A percentile compares a stretch with the other conserved stretches of the same genome.
phyloP scores from a whole-genome alignment of 2,888 invertebrate genomes.

The Tiliacea citrago region DNA sequence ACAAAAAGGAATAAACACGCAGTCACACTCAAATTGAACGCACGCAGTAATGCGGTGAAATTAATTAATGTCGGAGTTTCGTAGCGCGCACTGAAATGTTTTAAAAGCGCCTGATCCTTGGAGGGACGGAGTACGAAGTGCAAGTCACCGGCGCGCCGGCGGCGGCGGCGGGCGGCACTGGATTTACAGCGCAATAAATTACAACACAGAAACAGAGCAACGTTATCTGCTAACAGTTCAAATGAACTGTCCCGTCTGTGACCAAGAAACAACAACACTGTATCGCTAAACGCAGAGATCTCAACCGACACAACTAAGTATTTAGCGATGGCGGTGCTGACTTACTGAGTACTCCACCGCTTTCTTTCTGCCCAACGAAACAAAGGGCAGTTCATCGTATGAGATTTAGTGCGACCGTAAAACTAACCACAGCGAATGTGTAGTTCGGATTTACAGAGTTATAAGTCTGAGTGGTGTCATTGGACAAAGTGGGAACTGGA shows the following conservation, averaged over 20 bases:
- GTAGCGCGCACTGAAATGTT: slow-evolving; percentile 78
- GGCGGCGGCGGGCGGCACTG: slow-evolving; percentile 61
- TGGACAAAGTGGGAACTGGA: slow-evolving; percentile 55
- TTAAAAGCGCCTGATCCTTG: slow-evolving; percentile 79
- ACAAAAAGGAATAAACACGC: slow-evolving; percentile 76
- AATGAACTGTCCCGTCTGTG: slow-evolving; percentile 84
- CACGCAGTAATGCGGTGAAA: slow-evolving; percentile 81
- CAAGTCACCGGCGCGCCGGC: slow-evolving; percentile 84
- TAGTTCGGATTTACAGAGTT: slow-evolving; percentile 69
- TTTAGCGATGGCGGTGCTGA: slow-evolving; percentile 57
- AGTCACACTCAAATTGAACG: slow-evolving; percentile 81
- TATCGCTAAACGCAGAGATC: slow-evolving; percentile 72
- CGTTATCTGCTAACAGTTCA: slow-evolving; percentile 86
- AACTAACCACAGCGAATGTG: slow-evolving; percentile 67
- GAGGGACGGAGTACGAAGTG: slow-evolving; percentile 76
- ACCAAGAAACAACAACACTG: slow-evolving; percentile 71
- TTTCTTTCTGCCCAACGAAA: slow-evolving; percentile 69
- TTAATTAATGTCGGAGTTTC: slow-evolving; percentile 87
- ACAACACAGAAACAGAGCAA: slow-evolving; percentile 80
- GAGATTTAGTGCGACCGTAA: slow-evolving; percentile 73
- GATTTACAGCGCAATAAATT: slow-evolving; percentile 88
- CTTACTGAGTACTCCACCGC: slow-evolving; percentile 45
- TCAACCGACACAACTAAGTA: slow-evolving; percentile 62
- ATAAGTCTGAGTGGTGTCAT: slow-evolving; percentile 67
- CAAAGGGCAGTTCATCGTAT: slow-evolving; percentile 70